Conservation (phyloP, 1,140 invertebrate species). For the Tetragonula clypearis region DNA sequence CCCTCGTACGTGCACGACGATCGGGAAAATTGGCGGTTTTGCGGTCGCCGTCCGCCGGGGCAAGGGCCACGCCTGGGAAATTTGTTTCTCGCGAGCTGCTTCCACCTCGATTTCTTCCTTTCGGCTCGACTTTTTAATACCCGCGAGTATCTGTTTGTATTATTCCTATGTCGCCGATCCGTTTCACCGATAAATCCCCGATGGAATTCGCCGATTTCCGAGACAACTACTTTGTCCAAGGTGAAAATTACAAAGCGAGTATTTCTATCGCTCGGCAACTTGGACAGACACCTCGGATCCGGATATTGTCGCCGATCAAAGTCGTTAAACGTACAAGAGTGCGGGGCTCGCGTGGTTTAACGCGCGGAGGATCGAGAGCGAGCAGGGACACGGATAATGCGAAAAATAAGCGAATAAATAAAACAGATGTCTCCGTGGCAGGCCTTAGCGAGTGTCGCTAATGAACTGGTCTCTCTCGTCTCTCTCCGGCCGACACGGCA, state of each 20-base stretch:
- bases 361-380: constrained; percentile 17
- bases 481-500: constrained; percentile 52
- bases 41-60: constrained; percentile 31
- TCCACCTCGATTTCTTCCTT: neutral
- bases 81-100: constrained; percentile 13
- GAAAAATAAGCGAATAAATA: constrained; percentile 76
- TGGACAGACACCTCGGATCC: neutral
- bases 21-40: constrained; percentile 71
- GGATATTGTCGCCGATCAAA: constrained; percentile 49
- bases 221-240: too few relatives aligned
- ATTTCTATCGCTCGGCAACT: neutral
- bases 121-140: neutral
- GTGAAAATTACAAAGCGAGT: too few relatives aligned
- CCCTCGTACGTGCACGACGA: constrained; percentile 28
- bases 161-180: too few relatives aligned
- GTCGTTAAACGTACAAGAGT: constrained; percentile 43
- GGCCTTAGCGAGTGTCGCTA: constrained; percentile 74
- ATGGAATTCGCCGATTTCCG: too few relatives aligned
- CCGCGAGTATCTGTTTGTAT: too few relatives aligned
- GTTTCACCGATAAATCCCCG: too few relatives aligned
- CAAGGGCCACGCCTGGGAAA: constrained; percentile 36
- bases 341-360: neutral
- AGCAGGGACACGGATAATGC: constrained; percentile 28
- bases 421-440: constrained; percentile 75
- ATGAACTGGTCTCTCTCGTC: constrained; percentile 77